phyloP scores from a whole-genome alignment of 2,888 invertebrate genomes.

The Bhutanitis thaidina region DNA sequence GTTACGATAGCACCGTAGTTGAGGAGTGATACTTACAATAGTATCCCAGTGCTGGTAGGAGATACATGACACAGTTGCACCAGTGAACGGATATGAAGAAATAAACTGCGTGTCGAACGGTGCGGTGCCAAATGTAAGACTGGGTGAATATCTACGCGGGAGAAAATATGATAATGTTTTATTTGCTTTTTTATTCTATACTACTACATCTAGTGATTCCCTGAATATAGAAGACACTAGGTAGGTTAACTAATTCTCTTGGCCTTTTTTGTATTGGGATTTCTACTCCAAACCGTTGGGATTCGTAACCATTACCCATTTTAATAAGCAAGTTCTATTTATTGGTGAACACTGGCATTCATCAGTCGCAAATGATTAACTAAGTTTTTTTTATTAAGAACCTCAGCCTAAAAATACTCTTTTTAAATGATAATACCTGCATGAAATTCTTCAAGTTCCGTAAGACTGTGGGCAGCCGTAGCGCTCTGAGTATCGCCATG shows the following conservation, averaged over 20 bases:
- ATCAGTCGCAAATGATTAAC: too few species aligned
- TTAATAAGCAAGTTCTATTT: too few species aligned
- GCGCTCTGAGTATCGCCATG: constrained; percentile 32
- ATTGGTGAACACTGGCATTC: too few species aligned
- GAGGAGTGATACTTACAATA: constrained; percentile 48
- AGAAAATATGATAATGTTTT: not conserved
- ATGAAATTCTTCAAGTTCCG: constrained; percentile 32
- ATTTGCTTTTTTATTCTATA: not conserved
- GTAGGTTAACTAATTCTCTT: too few species aligned
- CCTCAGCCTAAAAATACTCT: not conserved
- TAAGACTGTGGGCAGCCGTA: constrained; percentile 30
- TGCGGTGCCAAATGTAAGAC: constrained; percentile 40
- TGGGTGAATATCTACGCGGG: constrained; percentile 36
- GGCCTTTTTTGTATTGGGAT: too few species aligned
- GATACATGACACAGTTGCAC: constrained; percentile 44
- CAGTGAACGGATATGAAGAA: constrained; percentile 43
- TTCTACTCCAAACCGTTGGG: too few species aligned
- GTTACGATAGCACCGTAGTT: too few species aligned
- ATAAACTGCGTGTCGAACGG: constrained; percentile 31
- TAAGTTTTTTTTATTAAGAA: too few species aligned
- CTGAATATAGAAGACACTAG: not conserved
- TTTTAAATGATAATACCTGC: constrained; percentile 29
- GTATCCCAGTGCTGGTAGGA: constrained; percentile 33
- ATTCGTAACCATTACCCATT: too few species aligned
- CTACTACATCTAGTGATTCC: not conserved